Conservation (phyloP, 1,140 invertebrate species). For the Diabrotica virgifera region DNA sequence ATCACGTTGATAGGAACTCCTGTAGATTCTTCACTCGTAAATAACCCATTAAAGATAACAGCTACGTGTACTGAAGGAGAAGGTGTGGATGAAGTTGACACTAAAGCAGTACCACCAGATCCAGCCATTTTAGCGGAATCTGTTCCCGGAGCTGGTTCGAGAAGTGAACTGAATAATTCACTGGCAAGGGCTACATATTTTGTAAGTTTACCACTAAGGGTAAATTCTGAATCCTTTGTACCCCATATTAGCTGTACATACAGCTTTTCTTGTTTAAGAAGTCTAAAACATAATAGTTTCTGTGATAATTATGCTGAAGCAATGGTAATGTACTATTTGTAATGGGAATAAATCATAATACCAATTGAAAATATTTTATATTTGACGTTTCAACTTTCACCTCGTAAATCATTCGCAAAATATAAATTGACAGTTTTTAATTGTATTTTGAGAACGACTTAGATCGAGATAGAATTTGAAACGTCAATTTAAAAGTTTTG, state of each 20-base stretch:
- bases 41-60: conserved; percentile 78
- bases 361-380: too few relatives aligned
- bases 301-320: too few relatives aligned
- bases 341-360: too few relatives aligned
- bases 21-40: conserved; percentile 59
- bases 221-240: conserved; percentile 56
- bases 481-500: too few relatives aligned
- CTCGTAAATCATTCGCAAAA: too few relatives aligned
- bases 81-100: conserved; percentile 72
- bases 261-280: conserved; percentile 70
- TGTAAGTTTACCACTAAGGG: conserved; percentile 66
- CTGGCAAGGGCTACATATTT: conserved; percentile 67
- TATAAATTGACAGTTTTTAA: too few relatives aligned
- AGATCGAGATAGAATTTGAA: too few relatives aligned
- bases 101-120: conserved; percentile 78
- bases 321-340: too few relatives aligned
- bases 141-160: conserved; percentile 63
- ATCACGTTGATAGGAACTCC: conserved; percentile 68
- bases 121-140: conserved; percentile 55
- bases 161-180: conserved; percentile 78
- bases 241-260: conserved; percentile 75
- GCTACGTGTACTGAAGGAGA: conserved; percentile 78
- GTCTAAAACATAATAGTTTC: not conserved
- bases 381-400: too few relatives aligned
- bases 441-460: too few relatives aligned